Conservation (phyloP, 1,140 invertebrate genomes). For the Brachionus paranguensis region DNA sequence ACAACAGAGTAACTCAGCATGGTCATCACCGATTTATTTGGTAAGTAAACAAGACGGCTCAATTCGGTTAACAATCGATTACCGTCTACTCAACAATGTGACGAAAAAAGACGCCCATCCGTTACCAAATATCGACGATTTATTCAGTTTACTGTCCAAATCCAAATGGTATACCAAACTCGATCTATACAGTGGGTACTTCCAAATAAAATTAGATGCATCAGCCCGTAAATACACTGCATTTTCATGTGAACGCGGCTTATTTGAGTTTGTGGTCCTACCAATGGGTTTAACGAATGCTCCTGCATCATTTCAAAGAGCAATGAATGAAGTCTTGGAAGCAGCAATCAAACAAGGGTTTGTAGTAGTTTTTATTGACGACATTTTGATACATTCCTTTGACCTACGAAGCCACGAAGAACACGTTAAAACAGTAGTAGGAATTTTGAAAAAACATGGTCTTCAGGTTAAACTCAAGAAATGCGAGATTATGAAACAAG, state of each 20-base stretch:
- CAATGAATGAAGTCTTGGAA: slow-evolving; percentile 44
- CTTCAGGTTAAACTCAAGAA: slow-evolving; percentile 54
- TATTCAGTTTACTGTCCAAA: not conserved
- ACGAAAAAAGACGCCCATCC: slow-evolving; percentile 15
- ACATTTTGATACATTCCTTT: not conserved
- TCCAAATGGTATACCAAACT: not conserved
- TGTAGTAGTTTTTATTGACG: not conserved
- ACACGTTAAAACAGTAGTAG: slow-evolving; percentile 45
- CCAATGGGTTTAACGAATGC: slow-evolving; percentile 54
- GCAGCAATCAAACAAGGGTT: not conserved
- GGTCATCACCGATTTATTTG: not conserved
- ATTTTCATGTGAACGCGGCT: not conserved
- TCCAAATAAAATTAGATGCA: not conserved
- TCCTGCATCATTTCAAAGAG: slow-evolving; percentile 49
- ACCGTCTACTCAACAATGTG: not conserved
- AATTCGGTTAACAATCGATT: not conserved
- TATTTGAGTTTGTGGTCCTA: slow-evolving; percentile 47
- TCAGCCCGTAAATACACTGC: not conserved
- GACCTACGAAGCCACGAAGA: not conserved
- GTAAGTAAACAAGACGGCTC: not conserved
- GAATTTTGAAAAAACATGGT: slow-evolving; percentile 46
- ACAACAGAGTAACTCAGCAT: not conserved
- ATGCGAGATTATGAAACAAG: slow-evolving; percentile 46
- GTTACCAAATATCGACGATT: not conserved
- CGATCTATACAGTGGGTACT: not conserved